Conservation (phyloP, 2,888 invertebrate species). For the Agrochola macilenta region DNA sequence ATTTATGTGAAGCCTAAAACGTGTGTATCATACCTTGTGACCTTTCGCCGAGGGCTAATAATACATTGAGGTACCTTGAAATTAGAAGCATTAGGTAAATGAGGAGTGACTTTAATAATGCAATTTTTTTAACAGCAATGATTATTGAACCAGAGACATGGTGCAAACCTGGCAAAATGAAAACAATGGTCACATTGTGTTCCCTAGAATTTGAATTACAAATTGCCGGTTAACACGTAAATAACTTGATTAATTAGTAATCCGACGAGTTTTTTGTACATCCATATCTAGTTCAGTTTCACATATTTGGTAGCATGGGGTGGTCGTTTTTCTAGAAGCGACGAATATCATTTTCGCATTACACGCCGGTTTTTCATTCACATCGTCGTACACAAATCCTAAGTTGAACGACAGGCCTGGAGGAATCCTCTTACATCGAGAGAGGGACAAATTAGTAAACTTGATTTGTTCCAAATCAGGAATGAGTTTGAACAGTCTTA, state of each 20-base stretch:
- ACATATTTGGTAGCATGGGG: slow-evolving; percentile 86
- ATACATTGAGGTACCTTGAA: slow-evolving; percentile 3
- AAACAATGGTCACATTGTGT: slow-evolving; percentile 39
- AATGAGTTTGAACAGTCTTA: slow-evolving; percentile 82
- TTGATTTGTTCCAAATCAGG: slow-evolving; percentile 85
- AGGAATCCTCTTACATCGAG: slow-evolving; percentile 83
- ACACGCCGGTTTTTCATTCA: slow-evolving; percentile 78
- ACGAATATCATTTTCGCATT: slow-evolving; percentile 85
- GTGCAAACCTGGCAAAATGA: slow-evolving; percentile 12
- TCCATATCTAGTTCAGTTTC: slow-evolving; percentile 83
- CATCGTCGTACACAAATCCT: slow-evolving; percentile 83
- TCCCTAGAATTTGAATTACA: slow-evolving; percentile 30
- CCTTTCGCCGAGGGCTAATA: neutral
- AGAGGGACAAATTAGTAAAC: slow-evolving; percentile 81
- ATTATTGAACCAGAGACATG: slow-evolving; percentile 9
- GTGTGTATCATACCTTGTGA: neutral
- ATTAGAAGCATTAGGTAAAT: slow-evolving; percentile 12
- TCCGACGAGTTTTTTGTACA: slow-evolving; percentile 73
- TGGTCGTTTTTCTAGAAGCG: slow-evolving; percentile 83
- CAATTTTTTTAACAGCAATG: slow-evolving; percentile 18
- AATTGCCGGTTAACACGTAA: slow-evolving; percentile 10
- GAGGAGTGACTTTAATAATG: slow-evolving; percentile 28
- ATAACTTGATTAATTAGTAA: slow-evolving; percentile 15
- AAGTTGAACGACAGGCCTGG: slow-evolving; percentile 84
- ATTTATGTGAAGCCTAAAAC: neutral